Evolutionary conservation across 2,113 vertebrate species (phyloP).

Genomic region (Cepphus grylle): DNA sequence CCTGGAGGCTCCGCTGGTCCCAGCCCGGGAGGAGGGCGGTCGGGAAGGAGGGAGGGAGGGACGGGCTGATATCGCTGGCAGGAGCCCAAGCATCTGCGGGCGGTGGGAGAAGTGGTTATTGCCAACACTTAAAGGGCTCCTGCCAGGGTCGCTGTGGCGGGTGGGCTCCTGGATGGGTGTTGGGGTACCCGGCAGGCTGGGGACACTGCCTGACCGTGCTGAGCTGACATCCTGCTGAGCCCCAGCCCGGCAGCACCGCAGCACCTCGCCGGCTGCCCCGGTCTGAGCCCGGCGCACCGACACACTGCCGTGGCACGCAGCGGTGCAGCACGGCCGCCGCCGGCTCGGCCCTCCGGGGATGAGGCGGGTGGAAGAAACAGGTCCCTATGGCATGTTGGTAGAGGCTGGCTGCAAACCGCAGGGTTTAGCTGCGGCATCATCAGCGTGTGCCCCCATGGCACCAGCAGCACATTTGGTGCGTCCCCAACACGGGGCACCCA

Average conservation of each 20-base stretch:
- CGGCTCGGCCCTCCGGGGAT: rapidly evolving
- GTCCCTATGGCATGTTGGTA: not conserved
- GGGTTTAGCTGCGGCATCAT: not conserved
- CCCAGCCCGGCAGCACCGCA: not conserved
- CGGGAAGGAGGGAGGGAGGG: not conserved
- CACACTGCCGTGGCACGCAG: rapidly evolving
- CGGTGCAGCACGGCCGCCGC: rapidly evolving
- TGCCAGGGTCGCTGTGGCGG: rapidly evolving
- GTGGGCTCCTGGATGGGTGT: not conserved
- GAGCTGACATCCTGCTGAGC: not conserved
- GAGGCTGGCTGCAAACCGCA: not conserved
- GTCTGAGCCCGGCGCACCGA: rapidly evolving
- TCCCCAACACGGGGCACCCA: rapidly evolving
- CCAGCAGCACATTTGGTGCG: rapidly evolving
- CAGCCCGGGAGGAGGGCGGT: not conserved
- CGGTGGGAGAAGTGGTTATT: constrained; percentile 7
- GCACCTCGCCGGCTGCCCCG: rapidly evolving
- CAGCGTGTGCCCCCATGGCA: rapidly evolving
- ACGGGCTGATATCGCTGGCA: not conserved
- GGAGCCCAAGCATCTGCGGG: constrained; percentile 40
- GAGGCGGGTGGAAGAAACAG: rapidly evolving
- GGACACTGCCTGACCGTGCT: rapidly evolving
- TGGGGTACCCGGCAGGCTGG: not conserved
- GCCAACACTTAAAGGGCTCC: not conserved
- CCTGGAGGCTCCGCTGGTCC: not conserved